Evolutionary conservation across 1,140 invertebrate species (phyloP).

Genomic region (Drosophila tropicalis): DNA sequence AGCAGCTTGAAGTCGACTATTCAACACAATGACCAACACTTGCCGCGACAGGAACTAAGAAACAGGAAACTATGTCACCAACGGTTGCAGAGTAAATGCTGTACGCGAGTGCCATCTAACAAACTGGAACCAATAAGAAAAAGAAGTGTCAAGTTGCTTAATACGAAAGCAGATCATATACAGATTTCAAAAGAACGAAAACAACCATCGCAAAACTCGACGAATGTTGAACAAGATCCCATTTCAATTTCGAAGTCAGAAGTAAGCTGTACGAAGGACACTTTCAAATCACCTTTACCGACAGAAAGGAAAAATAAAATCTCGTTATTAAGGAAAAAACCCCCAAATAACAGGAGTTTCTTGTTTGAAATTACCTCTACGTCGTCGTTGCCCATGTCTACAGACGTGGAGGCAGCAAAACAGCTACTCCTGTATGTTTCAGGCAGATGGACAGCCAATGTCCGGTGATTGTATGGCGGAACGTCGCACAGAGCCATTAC

Average conservation of each 20-base stretch:
- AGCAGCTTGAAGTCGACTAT: not conserved
- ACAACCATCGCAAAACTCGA: not conserved
- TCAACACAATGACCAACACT: too few species aligned
- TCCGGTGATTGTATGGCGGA: slow-evolving; percentile 28
- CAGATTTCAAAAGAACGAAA: not conserved
- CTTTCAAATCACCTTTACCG: not conserved
- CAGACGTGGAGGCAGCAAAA: not conserved
- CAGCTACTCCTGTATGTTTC: slow-evolving; percentile 27
- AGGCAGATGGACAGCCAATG: slow-evolving; percentile 59
- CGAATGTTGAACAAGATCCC: not conserved
- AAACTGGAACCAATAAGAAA: not conserved
- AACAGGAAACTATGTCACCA: not conserved
- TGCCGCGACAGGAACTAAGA: not conserved
- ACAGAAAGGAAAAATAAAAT: not conserved
- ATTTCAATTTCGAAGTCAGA: not conserved
- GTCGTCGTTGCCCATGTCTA: slow-evolving; percentile 35
- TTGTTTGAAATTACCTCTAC: not conserved
- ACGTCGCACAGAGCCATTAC: slow-evolving; percentile 22
- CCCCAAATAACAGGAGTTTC: not conserved
- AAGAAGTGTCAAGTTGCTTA: not conserved
- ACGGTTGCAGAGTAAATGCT: not conserved
- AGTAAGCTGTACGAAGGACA: not conserved
- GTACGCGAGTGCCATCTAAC: not conserved
- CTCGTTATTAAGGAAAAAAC: not conserved
- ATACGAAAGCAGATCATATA: not conserved